Percentiles rank a stretch among this genome's conserved stretches.
Conservation (phyloP, 1,140 invertebrate species). For the Conopomorpha cramerella region DNA sequence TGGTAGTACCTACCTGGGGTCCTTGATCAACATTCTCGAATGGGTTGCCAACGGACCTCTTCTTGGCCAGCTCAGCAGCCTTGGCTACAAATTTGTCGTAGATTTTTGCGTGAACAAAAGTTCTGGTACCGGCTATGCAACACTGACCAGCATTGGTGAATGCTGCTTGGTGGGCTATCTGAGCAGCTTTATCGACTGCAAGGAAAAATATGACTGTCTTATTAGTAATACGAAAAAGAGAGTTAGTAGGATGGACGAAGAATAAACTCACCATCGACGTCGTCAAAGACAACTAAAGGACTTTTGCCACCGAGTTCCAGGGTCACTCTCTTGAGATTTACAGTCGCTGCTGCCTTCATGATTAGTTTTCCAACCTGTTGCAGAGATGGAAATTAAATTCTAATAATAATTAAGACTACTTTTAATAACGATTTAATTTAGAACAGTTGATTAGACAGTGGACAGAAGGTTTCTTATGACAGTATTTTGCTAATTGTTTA, state of each 20-base stretch:
- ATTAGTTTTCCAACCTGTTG: constrained; percentile 72
- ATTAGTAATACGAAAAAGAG: neutral
- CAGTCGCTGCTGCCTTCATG: constrained; percentile 61
- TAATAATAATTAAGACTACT: no score
- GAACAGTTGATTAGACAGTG: no score
- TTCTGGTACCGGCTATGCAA: neutral
- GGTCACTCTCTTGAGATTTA: constrained; percentile 69
- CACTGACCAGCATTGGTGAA: constrained; percentile 2
- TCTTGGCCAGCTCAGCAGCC: neutral
- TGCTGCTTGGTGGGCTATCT: neutral
- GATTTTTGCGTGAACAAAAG: neutral
- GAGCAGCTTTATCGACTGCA: neutral
- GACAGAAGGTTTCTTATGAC: no score
- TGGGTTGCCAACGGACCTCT: constrained; percentile 1
- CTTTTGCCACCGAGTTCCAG: constrained; percentile 75
- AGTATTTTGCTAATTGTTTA: no score
- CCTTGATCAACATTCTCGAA: neutral
- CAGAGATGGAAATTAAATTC: no score
- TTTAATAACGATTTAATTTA: no score
- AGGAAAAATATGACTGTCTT: neutral
- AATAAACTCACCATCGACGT: constrained; percentile 43
- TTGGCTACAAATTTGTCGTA: constrained; percentile 1
- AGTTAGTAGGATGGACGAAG: neutral
- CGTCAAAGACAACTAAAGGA: constrained; percentile 69
- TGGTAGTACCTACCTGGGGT: constrained; percentile 4